Percentiles rank a stretch among this genome's conserved stretches.
These are phyloP conservation scores for Amitus sp. DNA, from an alignment of 2,888 invertebrate genomes.

Conservation along the genomic window DNA sequence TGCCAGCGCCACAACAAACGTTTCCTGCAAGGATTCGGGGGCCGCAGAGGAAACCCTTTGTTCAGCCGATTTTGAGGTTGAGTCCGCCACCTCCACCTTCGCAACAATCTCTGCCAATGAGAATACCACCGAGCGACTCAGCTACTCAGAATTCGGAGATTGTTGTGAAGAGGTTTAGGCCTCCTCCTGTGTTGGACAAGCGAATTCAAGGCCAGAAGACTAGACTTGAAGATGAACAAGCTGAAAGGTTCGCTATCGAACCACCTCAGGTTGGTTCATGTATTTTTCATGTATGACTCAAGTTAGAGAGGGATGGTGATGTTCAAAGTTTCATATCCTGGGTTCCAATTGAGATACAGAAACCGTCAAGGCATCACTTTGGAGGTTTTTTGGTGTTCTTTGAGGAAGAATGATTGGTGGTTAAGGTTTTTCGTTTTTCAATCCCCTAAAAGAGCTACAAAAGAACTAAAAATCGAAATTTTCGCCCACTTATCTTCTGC, in stretches of 20 bases:
- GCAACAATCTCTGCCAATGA: conserved; percentile 41
- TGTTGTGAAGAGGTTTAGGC: conserved; percentile 46
- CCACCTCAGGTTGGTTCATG: conserved; percentile 46
- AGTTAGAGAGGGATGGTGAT: no score
- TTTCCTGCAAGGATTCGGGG: conserved; percentile 48
- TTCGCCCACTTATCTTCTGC: no score
- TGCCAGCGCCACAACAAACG: conserved; percentile 47
- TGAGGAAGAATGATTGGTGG: no score
- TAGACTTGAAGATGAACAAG: conserved; percentile 54
- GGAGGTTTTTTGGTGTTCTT: no score
- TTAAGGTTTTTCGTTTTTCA: no score
- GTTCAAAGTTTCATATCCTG: no score
- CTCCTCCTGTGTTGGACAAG: conserved; percentile 26
- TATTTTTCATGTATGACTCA: neutral
- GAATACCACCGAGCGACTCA: conserved; percentile 37
- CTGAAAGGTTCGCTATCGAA: conserved; percentile 57
- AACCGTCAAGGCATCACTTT: no score
- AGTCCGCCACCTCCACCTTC: conserved; percentile 70
- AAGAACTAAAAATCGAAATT: no score
- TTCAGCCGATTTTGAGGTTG: conserved; percentile 56
- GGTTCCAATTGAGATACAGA: no score
- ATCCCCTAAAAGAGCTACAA: no score
- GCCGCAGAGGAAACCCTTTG: conserved; percentile 50
- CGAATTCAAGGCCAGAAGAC: conserved; percentile 40
- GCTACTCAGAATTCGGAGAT: conserved; percentile 37